These are phyloP conservation scores for Ptiloglossa arizonensis DNA, from an alignment of 1,140 invertebrate genomes.

Conservation along the genomic window DNA sequence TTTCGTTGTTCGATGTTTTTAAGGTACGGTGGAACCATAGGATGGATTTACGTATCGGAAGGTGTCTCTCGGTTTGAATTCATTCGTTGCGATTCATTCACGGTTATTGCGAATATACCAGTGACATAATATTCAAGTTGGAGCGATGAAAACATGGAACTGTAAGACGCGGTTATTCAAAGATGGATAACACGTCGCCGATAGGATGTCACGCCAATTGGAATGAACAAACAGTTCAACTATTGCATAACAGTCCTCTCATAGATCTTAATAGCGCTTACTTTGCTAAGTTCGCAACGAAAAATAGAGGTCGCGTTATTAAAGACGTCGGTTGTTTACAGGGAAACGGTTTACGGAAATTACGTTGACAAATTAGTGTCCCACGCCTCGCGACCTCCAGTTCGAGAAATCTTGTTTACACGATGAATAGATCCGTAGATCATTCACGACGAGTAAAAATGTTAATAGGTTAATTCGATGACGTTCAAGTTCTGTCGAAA, in stretches of 20 bases:
- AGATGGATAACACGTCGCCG: constrained; percentile 24
- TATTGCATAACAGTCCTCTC: constrained; percentile 41
- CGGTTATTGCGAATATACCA: neutral
- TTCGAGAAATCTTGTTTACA: neutral
- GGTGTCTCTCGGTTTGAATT: too few relatives aligned
- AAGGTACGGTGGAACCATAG: too few relatives aligned
- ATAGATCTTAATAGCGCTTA: constrained; percentile 41
- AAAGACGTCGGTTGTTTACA: too few relatives aligned
- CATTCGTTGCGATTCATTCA: neutral
- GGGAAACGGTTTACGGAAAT: too few relatives aligned
- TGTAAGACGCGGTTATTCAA: constrained; percentile 2
- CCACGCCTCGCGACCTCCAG: too few relatives aligned
- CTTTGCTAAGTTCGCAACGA: neutral
- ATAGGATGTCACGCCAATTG: constrained; percentile 46
- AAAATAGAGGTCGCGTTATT: constrained; percentile 7
- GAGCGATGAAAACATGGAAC: neutral
- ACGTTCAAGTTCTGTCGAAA: too few relatives aligned
- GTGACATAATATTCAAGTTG: neutral
- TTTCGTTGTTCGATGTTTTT: too few relatives aligned
- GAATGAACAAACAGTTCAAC: constrained; percentile 36
- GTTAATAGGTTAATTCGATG: too few relatives aligned
- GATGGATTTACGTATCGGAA: too few relatives aligned
- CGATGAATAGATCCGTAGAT: too few relatives aligned
- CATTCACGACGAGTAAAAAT: too few relatives aligned
- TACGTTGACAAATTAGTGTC: too few relatives aligned